Conservation (phyloP, 2,797 vertebrate genomes). For the Melanotaenia boesemani region DNA sequence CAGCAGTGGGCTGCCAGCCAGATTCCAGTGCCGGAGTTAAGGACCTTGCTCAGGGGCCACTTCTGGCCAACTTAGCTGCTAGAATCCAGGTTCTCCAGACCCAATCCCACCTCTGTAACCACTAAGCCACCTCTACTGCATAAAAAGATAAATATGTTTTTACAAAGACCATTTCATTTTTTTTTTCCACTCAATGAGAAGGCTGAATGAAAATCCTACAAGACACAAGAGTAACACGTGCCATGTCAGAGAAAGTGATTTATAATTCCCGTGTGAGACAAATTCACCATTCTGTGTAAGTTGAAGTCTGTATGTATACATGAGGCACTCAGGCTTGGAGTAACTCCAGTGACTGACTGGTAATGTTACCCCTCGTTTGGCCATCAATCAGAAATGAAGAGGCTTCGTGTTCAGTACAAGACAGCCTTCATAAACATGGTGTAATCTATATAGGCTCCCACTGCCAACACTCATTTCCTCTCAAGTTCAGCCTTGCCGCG, state of each 20-base stretch:
- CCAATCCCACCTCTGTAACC: no score
- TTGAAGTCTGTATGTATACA: no score
- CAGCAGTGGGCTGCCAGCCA: no score
- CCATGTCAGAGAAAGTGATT: slow-evolving; percentile 29
- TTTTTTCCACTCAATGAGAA: neutral
- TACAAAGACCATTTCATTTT: neutral
- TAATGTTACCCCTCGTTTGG: slow-evolving; percentile 22
- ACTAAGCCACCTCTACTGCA: no score
- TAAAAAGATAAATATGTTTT: no score
- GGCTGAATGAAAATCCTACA: neutral
- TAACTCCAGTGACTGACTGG: slow-evolving; percentile 3
- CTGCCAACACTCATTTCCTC: slow-evolving; percentile 10
- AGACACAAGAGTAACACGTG: neutral
- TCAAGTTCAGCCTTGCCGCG: neutral
- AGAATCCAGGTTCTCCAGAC: no score
- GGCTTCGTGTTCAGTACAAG: slow-evolving; percentile 29
- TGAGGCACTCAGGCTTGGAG: neutral
- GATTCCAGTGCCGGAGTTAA: no score
- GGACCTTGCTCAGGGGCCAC: no score
- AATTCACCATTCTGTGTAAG: neutral
- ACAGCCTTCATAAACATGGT: slow-evolving; percentile 16
- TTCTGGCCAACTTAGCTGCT: no score
- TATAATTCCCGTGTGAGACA: slow-evolving; percentile 29
- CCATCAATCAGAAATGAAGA: slow-evolving; percentile 29
- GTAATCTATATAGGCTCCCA: slow-evolving; percentile 16